Base-by-base conservation (phyloP, 2,888 invertebrate species). In the Cephonodes hylas region DNA sequence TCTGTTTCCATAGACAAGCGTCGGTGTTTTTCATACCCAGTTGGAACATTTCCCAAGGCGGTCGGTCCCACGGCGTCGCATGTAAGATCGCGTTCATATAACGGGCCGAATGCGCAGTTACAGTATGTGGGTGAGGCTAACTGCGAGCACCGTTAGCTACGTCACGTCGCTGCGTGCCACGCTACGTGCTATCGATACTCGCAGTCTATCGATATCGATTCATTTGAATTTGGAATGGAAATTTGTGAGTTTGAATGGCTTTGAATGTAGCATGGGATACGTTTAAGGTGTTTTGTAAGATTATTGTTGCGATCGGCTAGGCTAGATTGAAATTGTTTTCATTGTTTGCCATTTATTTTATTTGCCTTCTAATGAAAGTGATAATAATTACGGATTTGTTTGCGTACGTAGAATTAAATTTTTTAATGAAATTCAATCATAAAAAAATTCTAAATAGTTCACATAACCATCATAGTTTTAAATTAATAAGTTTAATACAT, bases 81-180 rank as follows among this genome's bases (percentile, higher is more conserved):
- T 72, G 71, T 73, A 73, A 85, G 86, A 89, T 80, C 84, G 85
- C 86, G 89, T 83, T 80, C 89, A 81, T 76, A 84, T 91, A 91
- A 91, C 91, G 91, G 89, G 74, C 53, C 77, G 77, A 76, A 76
- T 75, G 83, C 84, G 84, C 88, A 90, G 90, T 90, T 89, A 89
- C 79, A 78, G 89, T 89, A 91, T 91, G 91, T 91, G 90, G 91
- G 91, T 91, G 90, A 91, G 84, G 79, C 84, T 86, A 86, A 85
- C 86, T 83, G 83, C 82, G 78, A 66, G 73, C 81, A 86, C 91
- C 90, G 90, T 90, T 91, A 90, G 75, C 85, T 73, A 86, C 86
- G 88, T 84, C 86, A 88, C 85, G 74, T 81, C 81, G 73, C 76
- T 73, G 70, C 61, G 86, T 77, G 84, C 73, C 69, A 60, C 38